A percentile compares a stretch with the other conserved stretches of the same genome.
Conservation (phyloP, 1,140 invertebrate genomes). For the Macrocentrus cingulum region DNA sequence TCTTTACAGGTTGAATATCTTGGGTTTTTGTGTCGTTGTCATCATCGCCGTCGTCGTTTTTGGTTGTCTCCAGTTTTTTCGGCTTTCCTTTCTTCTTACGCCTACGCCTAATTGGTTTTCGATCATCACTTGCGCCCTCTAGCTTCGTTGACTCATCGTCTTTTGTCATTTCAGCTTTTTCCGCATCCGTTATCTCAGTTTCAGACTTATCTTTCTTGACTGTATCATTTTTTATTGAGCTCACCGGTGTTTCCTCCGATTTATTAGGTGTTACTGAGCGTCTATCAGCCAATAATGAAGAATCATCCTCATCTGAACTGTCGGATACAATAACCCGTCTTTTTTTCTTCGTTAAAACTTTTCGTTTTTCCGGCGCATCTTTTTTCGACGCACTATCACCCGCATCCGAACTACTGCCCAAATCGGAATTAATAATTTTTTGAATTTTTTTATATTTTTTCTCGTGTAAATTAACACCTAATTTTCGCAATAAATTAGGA, state of each 20-base stretch:
- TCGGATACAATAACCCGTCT: constrained; percentile 44
- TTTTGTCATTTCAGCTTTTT: constrained; percentile 2
- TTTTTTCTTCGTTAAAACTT: constrained; percentile 33
- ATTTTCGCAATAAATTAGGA: constrained; percentile 36
- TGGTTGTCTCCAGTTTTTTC: too few species aligned
- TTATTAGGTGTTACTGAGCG: constrained; percentile 17
- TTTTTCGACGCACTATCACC: constrained; percentile 17
- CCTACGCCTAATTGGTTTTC: too few species aligned
- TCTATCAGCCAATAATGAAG: constrained; percentile 37
- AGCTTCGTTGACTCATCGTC: constrained; percentile 33
- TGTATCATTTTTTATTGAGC: constrained; percentile 1
- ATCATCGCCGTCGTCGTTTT: too few species aligned
- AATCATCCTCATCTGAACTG: constrained; percentile 47
- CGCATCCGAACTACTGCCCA: constrained; percentile 35
- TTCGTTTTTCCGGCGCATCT: constrained; percentile 32
- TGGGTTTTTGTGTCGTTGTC: too few species aligned
- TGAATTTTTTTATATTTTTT: constrained; percentile 43
- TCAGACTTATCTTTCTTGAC: background rate
- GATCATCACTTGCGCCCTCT: constrained; percentile 47
- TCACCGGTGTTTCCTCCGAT: constrained; percentile 15
- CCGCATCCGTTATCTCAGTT: background rate
- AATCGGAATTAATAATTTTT: constrained; percentile 42
- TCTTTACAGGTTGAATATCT: too few species aligned
- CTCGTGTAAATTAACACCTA: constrained; percentile 34
- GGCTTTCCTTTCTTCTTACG: constrained; percentile 43